A percentile compares a stretch with the other conserved stretches of the same genome.
Evolutionary conservation across 2,888 invertebrate genomes (phyloP).

Genomic region (Cenopis cana): DNA sequence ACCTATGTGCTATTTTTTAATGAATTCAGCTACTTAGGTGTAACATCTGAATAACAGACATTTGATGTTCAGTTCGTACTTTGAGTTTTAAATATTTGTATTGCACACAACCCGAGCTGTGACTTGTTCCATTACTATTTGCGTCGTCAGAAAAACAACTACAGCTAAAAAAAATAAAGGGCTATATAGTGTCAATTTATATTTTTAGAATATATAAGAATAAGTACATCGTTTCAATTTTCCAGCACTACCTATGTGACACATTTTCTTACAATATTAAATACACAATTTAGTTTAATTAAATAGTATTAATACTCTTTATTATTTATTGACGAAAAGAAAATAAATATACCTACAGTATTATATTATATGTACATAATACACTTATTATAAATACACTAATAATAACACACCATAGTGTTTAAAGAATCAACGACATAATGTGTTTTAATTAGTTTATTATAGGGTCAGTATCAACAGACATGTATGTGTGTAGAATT

Average conservation of each 20-base stretch:
- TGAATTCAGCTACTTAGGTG: no score
- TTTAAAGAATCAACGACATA: conserved; percentile 31
- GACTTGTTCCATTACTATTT: not conserved
- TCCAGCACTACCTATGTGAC: conserved; percentile 10
- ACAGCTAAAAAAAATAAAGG: not conserved
- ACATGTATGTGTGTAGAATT: conserved; percentile 31
- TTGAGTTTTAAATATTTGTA: not conserved
- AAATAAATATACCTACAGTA: conserved; percentile 34
- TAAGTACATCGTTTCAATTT: conserved; percentile 33
- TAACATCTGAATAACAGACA: not conserved
- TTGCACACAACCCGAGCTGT: conserved; percentile 22
- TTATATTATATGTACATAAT: conserved; percentile 36
- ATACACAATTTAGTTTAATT: conserved; percentile 22
- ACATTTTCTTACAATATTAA: conserved; percentile 28
- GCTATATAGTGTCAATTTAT: conserved; percentile 6
- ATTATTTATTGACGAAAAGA: conserved; percentile 23
- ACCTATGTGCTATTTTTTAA: not conserved
- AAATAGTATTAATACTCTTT: conserved; percentile 34
- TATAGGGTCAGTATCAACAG: conserved; percentile 8
- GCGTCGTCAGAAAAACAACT: not conserved
- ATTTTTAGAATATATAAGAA: conserved; percentile 20
- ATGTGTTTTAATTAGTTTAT: conserved; percentile 13
- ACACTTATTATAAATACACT: conserved; percentile 34
- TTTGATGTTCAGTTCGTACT: not conserved
- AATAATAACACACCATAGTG: conserved; percentile 27